Base-by-base conservation (phyloP, 2,888 invertebrate genomes). In the Hypsopygia costalis region DNA sequence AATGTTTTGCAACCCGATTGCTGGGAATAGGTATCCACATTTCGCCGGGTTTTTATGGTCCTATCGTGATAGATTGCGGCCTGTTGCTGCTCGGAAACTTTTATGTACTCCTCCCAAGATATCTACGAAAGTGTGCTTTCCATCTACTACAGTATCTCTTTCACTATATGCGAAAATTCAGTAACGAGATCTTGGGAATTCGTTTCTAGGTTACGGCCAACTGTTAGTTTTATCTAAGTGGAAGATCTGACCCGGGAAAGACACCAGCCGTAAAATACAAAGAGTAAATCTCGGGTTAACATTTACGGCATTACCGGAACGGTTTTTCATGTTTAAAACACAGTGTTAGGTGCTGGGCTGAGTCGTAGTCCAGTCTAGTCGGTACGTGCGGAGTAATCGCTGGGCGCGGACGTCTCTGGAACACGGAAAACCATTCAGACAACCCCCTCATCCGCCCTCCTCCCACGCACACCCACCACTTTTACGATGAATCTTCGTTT, bases 401-500 rank as follows among this genome's bases (percentile, higher is more conserved):
- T 70, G 67, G 60, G 70, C 76, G 74, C 78, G 80, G 81, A 77
- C 81, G 77, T 76, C 83, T 73, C 70, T 67, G 75, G 68, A 82
- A 88, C 88, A 87, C 83, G 88, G 85, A 88, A 88, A 88, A 88
- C 81, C 88, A 75, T 88, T 88, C 88, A 87, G 86, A 81, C 81
- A 57, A 65, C 77, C 75, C 65, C 76, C 51, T 52, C 49, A 53
- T 55, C 55, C 47, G 59, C 55, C 50, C 54, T 55, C 55, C 47
- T 59, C 55, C 58, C 63, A 60, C 62, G 49, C 49, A 57, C 63
- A 59, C 78, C 81, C 76, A 75, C 82, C 81, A 81, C 82, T 87
- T 87, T 87, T 87, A 88, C 87, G 87, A 87, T 87, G 87, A 87
- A 87, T 88, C 87, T 87, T 88, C 87, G 86, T 86, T 87, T 86